These are phyloP conservation scores for Hoplostethus mediterraneus DNA, from an alignment of 2,797 vertebrate species.

Conservation along the genomic window DNA sequence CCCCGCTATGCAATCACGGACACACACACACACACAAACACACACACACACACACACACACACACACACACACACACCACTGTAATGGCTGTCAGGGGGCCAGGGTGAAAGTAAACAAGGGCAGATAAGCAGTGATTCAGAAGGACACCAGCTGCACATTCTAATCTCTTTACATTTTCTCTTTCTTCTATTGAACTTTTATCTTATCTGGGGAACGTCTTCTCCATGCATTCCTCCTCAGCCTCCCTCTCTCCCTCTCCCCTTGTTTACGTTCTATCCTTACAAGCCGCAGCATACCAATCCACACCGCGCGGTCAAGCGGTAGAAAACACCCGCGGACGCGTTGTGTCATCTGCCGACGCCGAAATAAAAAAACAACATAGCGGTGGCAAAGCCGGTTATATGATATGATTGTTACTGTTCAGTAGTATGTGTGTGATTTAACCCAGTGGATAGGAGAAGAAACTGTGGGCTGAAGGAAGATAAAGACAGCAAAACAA, in stretches of 20 bases:
- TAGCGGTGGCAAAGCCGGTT: constrained; percentile 8
- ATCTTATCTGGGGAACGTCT: constrained; percentile 86
- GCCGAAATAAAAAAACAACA: constrained; percentile 14
- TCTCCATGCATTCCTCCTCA: constrained; percentile 83
- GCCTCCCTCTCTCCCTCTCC: constrained; percentile 63
- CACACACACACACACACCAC: constrained; percentile 57
- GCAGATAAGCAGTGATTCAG: constrained; percentile 87
- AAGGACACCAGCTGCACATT: constrained; percentile 87
- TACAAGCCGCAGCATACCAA: constrained; percentile 64
- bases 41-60: neutral
- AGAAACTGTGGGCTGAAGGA: neutral
- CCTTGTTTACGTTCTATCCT: constrained; percentile 66
- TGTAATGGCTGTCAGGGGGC: constrained; percentile 84
- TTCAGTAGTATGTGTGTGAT: constrained; percentile 35
- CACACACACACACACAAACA: constrained; percentile 34
- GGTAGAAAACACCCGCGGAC: constrained; percentile 65
- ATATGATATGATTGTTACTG: constrained; percentile 31
- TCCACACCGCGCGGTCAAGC: constrained; percentile 53
- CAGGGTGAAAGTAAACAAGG: constrained; percentile 85
- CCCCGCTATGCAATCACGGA: constrained; percentile 68
- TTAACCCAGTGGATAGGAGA: constrained; percentile 17
- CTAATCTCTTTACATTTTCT: constrained; percentile 88
- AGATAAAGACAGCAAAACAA: constrained; percentile 70
- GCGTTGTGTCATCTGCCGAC: constrained; percentile 47
- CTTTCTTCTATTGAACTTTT: constrained; percentile 87